Evolutionary conservation across 2,888 invertebrate genomes (phyloP).

Genomic region (Apotomis capreana): DNA sequence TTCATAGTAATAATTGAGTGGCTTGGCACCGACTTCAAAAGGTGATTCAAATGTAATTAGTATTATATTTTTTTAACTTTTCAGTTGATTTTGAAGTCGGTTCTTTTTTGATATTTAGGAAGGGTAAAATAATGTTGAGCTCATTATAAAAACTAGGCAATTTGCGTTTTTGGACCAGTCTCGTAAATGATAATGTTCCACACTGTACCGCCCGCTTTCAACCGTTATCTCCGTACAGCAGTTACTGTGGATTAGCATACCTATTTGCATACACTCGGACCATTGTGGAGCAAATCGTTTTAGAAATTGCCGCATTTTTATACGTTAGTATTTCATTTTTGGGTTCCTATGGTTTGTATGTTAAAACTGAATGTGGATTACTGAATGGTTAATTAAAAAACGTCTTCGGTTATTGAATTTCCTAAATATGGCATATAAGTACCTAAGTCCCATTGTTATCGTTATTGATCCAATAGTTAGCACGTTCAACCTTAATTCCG

Average conservation of each 20-base stretch:
- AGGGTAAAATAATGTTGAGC: not conserved
- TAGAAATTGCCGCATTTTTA: conserved; percentile 9
- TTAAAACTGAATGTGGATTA: not conserved
- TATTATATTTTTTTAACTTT: too few relatives aligned
- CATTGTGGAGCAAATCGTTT: conserved; percentile 24
- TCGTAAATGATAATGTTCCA: conserved; percentile 29
- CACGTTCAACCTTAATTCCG: too few relatives aligned
- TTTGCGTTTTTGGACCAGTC: conserved; percentile 4
- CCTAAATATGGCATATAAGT: too few relatives aligned
- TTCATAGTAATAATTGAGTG: too few relatives aligned
- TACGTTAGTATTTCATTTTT: not conserved
- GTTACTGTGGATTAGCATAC: conserved; percentile 34
- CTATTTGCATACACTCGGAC: conserved; percentile 32
- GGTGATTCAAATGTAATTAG: too few relatives aligned
- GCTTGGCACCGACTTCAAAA: too few relatives aligned
- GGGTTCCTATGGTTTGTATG: not conserved
- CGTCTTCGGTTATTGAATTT: too few relatives aligned
- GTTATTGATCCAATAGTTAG: too few relatives aligned
- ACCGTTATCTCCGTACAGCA: conserved; percentile 36
- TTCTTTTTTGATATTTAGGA: too few relatives aligned
- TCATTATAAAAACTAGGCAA: conserved; percentile 14
- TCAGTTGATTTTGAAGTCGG: too few relatives aligned
- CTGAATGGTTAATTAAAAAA: too few relatives aligned
- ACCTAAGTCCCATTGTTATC: too few relatives aligned
- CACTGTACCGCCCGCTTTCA: conserved; percentile 23